Conservation (phyloP, 2,888 invertebrate species). For the Criorhina ranunculi region DNA sequence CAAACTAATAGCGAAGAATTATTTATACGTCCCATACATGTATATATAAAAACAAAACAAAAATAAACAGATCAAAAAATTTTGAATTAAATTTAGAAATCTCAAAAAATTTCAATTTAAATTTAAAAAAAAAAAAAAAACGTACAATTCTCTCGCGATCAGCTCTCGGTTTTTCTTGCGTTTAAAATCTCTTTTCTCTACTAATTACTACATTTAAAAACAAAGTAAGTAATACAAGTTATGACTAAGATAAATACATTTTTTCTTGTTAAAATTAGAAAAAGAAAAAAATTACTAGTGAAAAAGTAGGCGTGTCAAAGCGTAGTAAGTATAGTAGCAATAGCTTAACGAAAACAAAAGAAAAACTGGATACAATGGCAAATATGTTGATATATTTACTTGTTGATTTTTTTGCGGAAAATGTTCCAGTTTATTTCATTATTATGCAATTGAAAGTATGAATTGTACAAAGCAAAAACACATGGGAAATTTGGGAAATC, state of each 20-base stretch:
- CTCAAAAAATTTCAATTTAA: no score
- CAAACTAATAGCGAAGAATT: slow-evolving; percentile 74
- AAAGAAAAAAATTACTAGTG: slow-evolving; percentile 34
- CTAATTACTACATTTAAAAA: slow-evolving; percentile 68
- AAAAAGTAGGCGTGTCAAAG: slow-evolving; percentile 47
- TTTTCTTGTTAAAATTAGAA: slow-evolving; percentile 61
- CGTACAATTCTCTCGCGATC: slow-evolving; percentile 44
- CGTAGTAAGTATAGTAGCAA: slow-evolving; percentile 36
- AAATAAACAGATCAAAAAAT: slow-evolving; percentile 33
- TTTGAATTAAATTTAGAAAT: slow-evolving; percentile 63
- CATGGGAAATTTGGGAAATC: slow-evolving; percentile 70
- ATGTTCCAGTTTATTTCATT: slow-evolving; percentile 18
- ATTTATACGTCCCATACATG: slow-evolving; percentile 69
- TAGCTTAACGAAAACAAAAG: slow-evolving; percentile 43
- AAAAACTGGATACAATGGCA: slow-evolving; percentile 47
- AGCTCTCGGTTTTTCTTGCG: slow-evolving; percentile 24
- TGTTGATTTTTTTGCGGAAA: slow-evolving; percentile 11
- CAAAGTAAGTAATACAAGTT: slow-evolving; percentile 68
- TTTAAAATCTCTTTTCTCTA: slow-evolving; percentile 62
- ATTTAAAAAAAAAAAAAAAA: slow-evolving; percentile 16
- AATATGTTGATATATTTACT: slow-evolving; percentile 28
- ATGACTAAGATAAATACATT: slow-evolving; percentile 75
- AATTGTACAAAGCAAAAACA: slow-evolving; percentile 71
- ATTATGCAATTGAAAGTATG: slow-evolving; percentile 12
- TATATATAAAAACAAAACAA: slow-evolving; percentile 54